phyloP scores from a whole-genome alignment of 2,888 invertebrate genomes.

The Athalia circularis region DNA sequence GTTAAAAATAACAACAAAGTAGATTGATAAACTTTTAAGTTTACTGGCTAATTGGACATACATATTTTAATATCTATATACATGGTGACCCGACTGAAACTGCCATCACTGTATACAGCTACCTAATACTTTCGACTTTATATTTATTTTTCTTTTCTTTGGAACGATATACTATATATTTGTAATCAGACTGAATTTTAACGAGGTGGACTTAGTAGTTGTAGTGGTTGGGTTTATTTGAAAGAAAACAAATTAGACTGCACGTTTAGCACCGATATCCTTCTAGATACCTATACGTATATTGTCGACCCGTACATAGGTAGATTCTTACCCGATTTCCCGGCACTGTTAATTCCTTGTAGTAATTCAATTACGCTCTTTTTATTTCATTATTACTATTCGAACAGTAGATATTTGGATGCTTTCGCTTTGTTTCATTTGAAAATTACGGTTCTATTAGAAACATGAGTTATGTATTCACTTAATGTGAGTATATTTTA shows the following conservation, averaged over 20 bases:
- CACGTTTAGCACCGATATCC: constrained; percentile 42
- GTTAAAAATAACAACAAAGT: background rate
- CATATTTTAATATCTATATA: no score
- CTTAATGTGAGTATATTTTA: background rate
- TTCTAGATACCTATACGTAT: background rate
- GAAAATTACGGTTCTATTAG: no score
- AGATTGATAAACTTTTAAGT: background rate
- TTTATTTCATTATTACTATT: no score
- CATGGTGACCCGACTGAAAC: constrained; percentile 32
- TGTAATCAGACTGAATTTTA: constrained; percentile 9
- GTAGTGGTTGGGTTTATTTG: constrained; percentile 35
- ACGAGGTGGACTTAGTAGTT: constrained; percentile 30
- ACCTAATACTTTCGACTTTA: constrained; percentile 1
- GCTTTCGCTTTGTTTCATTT: no score
- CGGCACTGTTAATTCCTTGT: no score
- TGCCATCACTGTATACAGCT: constrained; percentile 5
- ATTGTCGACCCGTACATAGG: background rate
- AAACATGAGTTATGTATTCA: no score
- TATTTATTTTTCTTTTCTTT: background rate
- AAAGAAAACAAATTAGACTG: background rate
- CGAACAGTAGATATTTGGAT: no score
- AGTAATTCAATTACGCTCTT: no score
- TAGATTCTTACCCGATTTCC: background rate
- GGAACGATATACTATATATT: background rate
- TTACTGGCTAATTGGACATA: constrained; percentile 3